These are phyloP conservation scores for Xiphophorus hellerii DNA, from an alignment of 2,113 vertebrate species.

Conservation along the genomic window DNA sequence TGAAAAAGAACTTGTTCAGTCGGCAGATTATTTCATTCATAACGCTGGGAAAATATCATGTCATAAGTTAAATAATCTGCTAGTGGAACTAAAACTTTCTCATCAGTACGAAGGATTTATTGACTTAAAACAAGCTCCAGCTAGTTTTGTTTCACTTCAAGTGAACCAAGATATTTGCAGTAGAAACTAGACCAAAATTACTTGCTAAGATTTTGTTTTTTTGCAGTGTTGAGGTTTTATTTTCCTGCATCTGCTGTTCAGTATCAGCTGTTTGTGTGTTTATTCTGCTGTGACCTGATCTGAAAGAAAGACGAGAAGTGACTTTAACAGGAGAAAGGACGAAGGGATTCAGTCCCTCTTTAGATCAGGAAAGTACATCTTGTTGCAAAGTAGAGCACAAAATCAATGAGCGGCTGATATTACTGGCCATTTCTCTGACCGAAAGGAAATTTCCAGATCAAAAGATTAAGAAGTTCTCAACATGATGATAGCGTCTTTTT, in stretches of 20 bases:
- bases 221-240: no score
- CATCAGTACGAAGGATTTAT: no score
- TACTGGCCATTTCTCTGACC: conserved; percentile 23
- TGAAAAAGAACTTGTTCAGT: no score
- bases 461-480: not conserved
- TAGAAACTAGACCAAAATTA: no score
- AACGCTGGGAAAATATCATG: no score
- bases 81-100: no score
- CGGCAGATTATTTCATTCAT: no score
- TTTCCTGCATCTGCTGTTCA: not conserved
- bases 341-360: conserved; percentile 27
- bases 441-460: conserved; percentile 9
- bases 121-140: no score
- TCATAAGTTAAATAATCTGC: no score
- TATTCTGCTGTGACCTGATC: conserved; percentile 24
- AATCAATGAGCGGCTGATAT: conserved; percentile 37
- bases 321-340: conserved; percentile 37
- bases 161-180: no score
- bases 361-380: conserved; percentile 45
- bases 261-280: not conserved
- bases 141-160: no score
- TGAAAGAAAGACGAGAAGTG: conserved; percentile 33
- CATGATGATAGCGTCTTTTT: no score
- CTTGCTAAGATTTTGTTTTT: not conserved
- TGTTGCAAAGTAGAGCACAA: conserved; percentile 37